Evolutionary conservation across 2,888 invertebrate species (phyloP).

Genomic region (Erebia epiphron): DNA sequence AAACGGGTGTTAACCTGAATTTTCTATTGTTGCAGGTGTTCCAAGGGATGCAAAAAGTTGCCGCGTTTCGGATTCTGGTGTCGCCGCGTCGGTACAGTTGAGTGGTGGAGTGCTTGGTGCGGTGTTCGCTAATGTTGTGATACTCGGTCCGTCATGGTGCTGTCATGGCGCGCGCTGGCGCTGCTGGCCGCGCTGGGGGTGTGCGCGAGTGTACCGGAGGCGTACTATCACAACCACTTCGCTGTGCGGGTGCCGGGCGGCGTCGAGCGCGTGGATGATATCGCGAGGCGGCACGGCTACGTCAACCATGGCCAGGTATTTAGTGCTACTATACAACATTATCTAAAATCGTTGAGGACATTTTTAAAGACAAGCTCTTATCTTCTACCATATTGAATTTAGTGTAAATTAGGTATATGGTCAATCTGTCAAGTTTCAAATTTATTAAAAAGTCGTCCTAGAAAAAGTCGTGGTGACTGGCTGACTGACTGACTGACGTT

Average conservation of each 20-base stretch:
- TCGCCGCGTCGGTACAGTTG: slow-evolving; percentile 25
- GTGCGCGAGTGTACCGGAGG: slow-evolving; percentile 62
- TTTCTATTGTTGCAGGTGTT: slow-evolving; percentile 39
- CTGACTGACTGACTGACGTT: no score
- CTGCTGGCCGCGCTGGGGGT: slow-evolving; percentile 55
- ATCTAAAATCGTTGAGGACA: neutral
- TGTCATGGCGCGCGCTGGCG: slow-evolving; percentile 65
- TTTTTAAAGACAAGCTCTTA: no score
- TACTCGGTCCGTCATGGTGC: slow-evolving; percentile 63
- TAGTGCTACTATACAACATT: neutral
- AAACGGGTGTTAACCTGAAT: neutral
- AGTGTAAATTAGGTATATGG: no score
- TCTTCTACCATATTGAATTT: no score
- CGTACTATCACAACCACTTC: slow-evolving; percentile 90
- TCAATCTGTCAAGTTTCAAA: no score
- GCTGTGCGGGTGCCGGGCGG: slow-evolving; percentile 93
- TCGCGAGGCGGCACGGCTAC: slow-evolving; percentile 94
- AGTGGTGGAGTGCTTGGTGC: slow-evolving; percentile 28
- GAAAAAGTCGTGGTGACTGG: no score
- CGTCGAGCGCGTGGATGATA: slow-evolving; percentile 86
- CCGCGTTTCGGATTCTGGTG: slow-evolving; percentile 24
- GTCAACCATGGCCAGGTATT: slow-evolving; percentile 93
- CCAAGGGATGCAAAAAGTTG: slow-evolving; percentile 40
- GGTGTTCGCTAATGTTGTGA: slow-evolving; percentile 48
- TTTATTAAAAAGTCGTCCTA: no score